These are phyloP conservation scores for Cyclophora albipunctata DNA, from an alignment of 2,888 invertebrate genomes.

Conservation along the genomic window DNA sequence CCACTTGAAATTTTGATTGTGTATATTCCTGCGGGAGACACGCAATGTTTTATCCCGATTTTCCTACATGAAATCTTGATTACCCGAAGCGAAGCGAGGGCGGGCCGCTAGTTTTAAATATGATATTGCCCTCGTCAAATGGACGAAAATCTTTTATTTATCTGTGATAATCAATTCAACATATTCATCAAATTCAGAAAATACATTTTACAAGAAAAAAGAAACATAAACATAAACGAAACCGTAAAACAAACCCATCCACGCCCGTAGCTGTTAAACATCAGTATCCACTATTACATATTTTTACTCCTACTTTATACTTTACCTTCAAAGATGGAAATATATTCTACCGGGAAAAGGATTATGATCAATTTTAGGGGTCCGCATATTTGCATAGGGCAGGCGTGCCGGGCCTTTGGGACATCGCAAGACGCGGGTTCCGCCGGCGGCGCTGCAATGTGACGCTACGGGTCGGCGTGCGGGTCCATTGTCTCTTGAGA, in stretches of 20 bases:
- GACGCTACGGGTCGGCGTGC: conserved; percentile 35
- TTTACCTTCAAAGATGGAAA: conserved; percentile 22
- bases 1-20: too few species aligned
- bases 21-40: too few species aligned
- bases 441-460: conserved; percentile 39
- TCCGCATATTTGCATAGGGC: conserved; percentile 66
- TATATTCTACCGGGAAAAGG: conserved; percentile 27
- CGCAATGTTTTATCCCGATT: too few species aligned
- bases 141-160: too few species aligned
- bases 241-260: neutral
- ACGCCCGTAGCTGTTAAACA: neutral
- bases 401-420: conserved; percentile 44
- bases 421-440: conserved; percentile 30
- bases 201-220: too few species aligned
- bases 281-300: conserved; percentile 16
- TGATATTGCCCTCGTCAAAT: too few species aligned
- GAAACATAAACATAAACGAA: neutral
- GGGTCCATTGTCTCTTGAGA: conserved; percentile 28
- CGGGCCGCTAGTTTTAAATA: too few species aligned
- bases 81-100: too few species aligned
- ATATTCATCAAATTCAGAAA: too few species aligned
- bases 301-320: conserved; percentile 23
- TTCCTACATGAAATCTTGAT: too few species aligned
- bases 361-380: conserved; percentile 47
- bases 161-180: too few species aligned